These are phyloP conservation scores for Peromyscus eremicus DNA, from an alignment of 2,797 vertebrate genomes.

Conservation along the genomic window DNA sequence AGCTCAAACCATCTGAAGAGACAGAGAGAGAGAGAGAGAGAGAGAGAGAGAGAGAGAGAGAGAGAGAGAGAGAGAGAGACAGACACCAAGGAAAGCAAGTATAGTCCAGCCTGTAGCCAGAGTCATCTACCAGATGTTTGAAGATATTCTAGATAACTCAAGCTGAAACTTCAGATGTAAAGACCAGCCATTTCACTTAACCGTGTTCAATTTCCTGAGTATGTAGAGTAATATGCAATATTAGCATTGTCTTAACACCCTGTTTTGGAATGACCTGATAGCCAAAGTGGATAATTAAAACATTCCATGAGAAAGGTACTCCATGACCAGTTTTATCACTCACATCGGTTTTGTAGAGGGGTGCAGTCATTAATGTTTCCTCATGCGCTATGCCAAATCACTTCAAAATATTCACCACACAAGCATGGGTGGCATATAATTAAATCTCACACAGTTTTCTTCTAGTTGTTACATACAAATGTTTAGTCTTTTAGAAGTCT, in stretches of 20 bases:
- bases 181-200: neutral
- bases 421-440: neutral
- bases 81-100: neutral
- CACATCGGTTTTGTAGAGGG: neutral
- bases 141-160: neutral
- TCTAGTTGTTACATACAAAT: neutral
- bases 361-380: neutral
- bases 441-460: neutral
- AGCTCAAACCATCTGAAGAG: neutral
- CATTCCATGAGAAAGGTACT: neutral
- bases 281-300: neutral
- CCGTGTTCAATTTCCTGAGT: neutral
- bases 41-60: too few relatives aligned
- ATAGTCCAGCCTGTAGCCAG: neutral
- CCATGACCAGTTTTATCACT: neutral
- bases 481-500: slow-evolving; percentile 52
- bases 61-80: neutral
- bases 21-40: too few relatives aligned
- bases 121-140: neutral
- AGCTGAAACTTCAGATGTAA: neutral
- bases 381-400: neutral
- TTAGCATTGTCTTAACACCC: neutral
- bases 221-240: slow-evolving; percentile 40
- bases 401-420: slow-evolving; percentile 39
- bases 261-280: neutral